These are phyloP conservation scores for Artibeus jamaicensis DNA, from an alignment of 2,797 vertebrate genomes.

Conservation along the genomic window DNA sequence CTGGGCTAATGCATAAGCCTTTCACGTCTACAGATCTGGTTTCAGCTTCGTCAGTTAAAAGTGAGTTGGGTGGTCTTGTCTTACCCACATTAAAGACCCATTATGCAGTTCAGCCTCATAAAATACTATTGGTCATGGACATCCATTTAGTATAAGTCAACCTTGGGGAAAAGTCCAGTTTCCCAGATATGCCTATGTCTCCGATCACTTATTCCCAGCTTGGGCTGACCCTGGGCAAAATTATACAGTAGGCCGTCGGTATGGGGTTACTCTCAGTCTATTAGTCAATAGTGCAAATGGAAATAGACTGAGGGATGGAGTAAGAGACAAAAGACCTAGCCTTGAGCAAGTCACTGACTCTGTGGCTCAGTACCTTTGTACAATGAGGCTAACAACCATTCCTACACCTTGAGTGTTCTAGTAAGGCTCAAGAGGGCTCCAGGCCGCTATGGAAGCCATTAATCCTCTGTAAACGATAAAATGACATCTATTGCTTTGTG, in stretches of 20 bases:
- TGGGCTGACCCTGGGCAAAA: neutral
- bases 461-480: neutral
- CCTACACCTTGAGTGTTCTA: neutral
- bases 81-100: conserved; percentile 42
- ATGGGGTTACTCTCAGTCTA: neutral
- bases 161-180: neutral
- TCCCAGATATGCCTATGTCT: neutral
- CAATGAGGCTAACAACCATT: neutral
- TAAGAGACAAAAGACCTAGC: neutral
- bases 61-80: conserved; percentile 60
- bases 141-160: conserved; percentile 23
- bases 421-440: neutral
- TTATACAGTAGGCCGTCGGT: neutral
- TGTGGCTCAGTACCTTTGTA: neutral
- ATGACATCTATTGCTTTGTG: neutral
- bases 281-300: neutral
- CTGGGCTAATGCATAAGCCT: conserved; percentile 48
- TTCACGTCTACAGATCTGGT: conserved; percentile 65
- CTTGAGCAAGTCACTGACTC: neutral
- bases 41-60: conserved; percentile 68
- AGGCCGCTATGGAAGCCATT: neutral
- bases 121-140: neutral
- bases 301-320: neutral
- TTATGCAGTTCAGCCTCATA: conserved; percentile 50
- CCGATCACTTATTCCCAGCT: neutral